phyloP scores from a whole-genome alignment of 2,888 invertebrate genomes.

The Seira sanloemensis region DNA sequence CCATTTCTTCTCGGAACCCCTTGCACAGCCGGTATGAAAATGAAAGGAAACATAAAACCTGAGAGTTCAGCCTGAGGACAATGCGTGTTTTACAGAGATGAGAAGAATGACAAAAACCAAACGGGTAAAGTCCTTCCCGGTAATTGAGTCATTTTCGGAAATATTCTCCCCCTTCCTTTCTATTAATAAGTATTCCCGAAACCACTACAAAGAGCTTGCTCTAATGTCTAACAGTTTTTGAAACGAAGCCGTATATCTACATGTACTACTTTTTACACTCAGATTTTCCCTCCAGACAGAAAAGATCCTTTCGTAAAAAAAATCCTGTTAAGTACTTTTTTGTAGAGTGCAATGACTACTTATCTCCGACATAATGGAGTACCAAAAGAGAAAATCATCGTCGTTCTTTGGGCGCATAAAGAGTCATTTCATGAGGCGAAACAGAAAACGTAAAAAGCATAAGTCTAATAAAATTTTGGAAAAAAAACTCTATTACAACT shows the following conservation, averaged over 20 bases:
- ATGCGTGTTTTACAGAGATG: too few species aligned
- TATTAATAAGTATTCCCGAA: background rate
- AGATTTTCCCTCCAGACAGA: background rate
- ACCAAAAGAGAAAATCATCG: background rate
- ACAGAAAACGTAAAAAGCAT: background rate
- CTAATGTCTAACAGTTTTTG: background rate
- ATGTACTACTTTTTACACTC: background rate
- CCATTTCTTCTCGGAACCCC: too few species aligned
- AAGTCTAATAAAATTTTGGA: background rate
- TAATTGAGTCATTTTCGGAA: background rate
- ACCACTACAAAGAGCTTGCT: background rate
- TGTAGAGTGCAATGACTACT: constrained; percentile 49
- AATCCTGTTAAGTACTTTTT: constrained; percentile 56
- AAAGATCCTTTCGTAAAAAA: constrained; percentile 47
- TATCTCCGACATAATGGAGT: constrained; percentile 36
- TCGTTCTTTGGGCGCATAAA: background rate
- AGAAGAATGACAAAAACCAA: too few species aligned
- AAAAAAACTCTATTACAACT: background rate
- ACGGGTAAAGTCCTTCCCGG: background rate
- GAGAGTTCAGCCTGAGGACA: too few species aligned
- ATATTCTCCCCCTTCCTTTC: background rate
- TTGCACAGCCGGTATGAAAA: too few species aligned
- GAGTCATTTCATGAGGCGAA: background rate
- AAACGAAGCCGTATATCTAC: background rate
- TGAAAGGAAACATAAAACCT: too few species aligned